Evolutionary conservation across 2,797 vertebrate genomes (phyloP).

Genomic region (Poeciliopsis turneri): DNA sequence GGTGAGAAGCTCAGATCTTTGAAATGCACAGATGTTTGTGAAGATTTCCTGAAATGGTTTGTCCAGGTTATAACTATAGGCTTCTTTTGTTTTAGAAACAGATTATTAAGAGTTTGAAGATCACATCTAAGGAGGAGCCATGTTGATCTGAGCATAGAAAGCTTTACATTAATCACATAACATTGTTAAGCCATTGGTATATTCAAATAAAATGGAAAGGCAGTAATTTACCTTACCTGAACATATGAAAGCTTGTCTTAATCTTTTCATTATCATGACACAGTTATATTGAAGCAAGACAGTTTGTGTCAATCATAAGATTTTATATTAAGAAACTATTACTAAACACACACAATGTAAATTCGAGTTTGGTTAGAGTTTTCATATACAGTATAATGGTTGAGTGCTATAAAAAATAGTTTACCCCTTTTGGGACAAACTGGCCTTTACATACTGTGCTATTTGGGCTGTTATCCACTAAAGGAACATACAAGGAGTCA

Average conservation of each 20-base stretch:
- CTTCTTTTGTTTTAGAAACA: conserved; percentile 72
- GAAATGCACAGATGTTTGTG: conserved; percentile 89
- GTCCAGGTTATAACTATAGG: conserved; percentile 74
- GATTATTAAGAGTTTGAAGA: conserved; percentile 66
- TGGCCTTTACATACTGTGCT: conserved; percentile 93
- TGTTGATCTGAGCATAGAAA: conserved; percentile 99
- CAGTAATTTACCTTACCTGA: conserved; percentile 76
- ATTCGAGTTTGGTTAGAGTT: conserved; percentile 84
- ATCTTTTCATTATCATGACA: conserved; percentile 79
- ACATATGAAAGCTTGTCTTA: conserved; percentile 81
- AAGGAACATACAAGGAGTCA: conserved; percentile 78
- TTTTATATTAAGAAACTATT: conserved; percentile 82
- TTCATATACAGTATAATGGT: conserved; percentile 82
- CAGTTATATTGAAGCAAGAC: conserved; percentile 81
- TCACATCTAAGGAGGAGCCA: conserved; percentile 86
- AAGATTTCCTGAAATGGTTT: conserved; percentile 88
- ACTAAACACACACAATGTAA: conserved; percentile 83
- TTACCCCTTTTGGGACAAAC: conserved; percentile 80
- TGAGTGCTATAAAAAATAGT: conserved; percentile 84
- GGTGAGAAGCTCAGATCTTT: conserved; percentile 96
- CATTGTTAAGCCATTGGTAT: conserved; percentile 99
- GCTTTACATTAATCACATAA: conserved; percentile 98
- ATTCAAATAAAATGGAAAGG: conserved; percentile 80
- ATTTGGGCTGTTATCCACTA: conserved; percentile 83
- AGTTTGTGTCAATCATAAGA: conserved; percentile 79